phyloP scores from a whole-genome alignment of 2,888 invertebrate genomes.

The Scotopteryx bipunctaria region DNA sequence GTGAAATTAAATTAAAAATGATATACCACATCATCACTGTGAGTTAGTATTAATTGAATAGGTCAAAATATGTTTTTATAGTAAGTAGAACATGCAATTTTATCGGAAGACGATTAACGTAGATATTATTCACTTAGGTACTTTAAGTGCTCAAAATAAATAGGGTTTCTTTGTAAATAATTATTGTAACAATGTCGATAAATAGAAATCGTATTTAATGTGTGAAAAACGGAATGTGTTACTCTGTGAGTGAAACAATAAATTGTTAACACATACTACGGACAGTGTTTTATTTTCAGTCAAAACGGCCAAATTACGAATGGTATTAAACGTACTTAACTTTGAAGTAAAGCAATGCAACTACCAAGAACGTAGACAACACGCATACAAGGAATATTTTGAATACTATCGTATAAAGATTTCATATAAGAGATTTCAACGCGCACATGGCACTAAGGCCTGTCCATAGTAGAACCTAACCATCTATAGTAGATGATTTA shows the following conservation, averaged over 20 bases:
- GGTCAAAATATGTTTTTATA: slow-evolving; percentile 7
- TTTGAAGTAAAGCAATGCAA: no score
- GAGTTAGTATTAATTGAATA: slow-evolving; percentile 50
- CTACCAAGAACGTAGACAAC: no score
- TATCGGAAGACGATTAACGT: background rate
- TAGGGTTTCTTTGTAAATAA: slow-evolving; percentile 24
- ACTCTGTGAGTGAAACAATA: slow-evolving; percentile 28
- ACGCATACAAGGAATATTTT: no score
- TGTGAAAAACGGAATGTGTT: background rate
- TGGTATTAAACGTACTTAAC: no score
- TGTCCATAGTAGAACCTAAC: background rate
- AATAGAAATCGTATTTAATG: slow-evolving; percentile 1
- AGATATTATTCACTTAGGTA: slow-evolving; percentile 3
- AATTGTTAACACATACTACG: slow-evolving; percentile 30
- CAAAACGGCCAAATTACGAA: no score
- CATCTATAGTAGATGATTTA: no score
- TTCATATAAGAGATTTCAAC: slow-evolving; percentile 10
- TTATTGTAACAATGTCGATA: background rate
- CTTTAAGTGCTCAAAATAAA: slow-evolving; percentile 14
- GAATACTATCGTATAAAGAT: background rate
- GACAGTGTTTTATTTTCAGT: slow-evolving; percentile 11
- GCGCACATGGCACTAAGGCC: background rate
- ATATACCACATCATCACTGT: slow-evolving; percentile 68
- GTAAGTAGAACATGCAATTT: slow-evolving; percentile 14
- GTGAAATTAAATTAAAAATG: slow-evolving; percentile 18